Conservation (phyloP, 2,113 vertebrate species). For the Protomyctophum bolini region DNA sequence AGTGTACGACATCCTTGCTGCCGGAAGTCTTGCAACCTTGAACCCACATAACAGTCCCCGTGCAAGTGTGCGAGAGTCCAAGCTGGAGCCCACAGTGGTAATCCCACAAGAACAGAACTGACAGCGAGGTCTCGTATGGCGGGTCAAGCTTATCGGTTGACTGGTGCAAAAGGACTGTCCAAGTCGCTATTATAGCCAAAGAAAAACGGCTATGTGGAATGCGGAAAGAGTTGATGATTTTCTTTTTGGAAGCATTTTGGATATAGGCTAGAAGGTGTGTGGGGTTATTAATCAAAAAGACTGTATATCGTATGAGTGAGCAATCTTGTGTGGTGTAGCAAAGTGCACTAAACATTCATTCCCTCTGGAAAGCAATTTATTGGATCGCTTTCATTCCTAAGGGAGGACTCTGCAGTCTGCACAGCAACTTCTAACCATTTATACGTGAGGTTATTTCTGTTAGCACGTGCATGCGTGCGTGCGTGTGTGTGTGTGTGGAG, state of each 20-base stretch:
- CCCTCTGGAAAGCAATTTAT: slow-evolving; percentile 56
- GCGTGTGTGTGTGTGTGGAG: background rate
- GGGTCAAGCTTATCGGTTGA: too few species aligned
- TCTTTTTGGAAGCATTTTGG: slow-evolving; percentile 53
- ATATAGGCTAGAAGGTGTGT: slow-evolving; percentile 36
- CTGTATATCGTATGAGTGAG: slow-evolving; percentile 44
- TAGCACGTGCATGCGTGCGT: background rate
- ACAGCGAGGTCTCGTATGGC: too few species aligned
- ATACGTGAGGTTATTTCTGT: background rate
- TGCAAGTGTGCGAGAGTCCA: too few species aligned
- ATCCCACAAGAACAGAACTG: too few species aligned
- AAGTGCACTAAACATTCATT: slow-evolving; percentile 47
- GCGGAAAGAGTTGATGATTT: slow-evolving; percentile 22
- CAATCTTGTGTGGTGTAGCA: slow-evolving; percentile 37
- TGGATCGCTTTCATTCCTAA: slow-evolving; percentile 35
- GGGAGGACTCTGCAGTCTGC: slow-evolving; percentile 16
- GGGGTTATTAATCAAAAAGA: slow-evolving; percentile 64
- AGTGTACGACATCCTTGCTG: too few species aligned
- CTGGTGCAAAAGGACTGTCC: too few species aligned
- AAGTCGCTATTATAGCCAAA: slow-evolving; percentile 35
- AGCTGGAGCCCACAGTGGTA: too few species aligned
- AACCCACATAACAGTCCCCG: too few species aligned
- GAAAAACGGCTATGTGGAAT: slow-evolving; percentile 37
- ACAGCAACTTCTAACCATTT: slow-evolving; percentile 28
- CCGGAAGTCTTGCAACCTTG: too few species aligned